Conservation (phyloP, 1,140 invertebrate species). For the Macrocentrus cingulum region DNA sequence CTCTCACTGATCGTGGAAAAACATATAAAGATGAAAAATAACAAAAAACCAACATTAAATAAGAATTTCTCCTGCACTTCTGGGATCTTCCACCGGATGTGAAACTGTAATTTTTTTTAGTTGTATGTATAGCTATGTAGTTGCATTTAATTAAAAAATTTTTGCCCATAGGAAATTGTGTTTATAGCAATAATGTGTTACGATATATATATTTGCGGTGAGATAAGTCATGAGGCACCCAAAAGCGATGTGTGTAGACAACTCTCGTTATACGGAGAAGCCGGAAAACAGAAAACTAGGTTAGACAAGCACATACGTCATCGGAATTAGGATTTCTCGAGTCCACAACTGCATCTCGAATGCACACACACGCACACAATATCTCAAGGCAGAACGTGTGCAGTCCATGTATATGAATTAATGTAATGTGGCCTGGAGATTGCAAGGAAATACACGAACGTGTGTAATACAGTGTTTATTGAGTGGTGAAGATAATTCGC, state of each 20-base stretch:
- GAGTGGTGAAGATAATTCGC: conserved; percentile 18
- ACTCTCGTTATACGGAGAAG: conserved; percentile 52
- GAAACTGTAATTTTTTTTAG: no score
- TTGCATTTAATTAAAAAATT: no score
- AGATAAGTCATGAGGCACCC: conserved; percentile 1
- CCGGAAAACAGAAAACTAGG: conserved; percentile 56
- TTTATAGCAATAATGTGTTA: neutral
- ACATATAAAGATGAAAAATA: no score
- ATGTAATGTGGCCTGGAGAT: conserved; percentile 44
- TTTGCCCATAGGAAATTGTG: no score
- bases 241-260: conserved; percentile 37
- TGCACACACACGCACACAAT: conserved; percentile 37
- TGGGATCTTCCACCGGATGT: no score
- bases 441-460: conserved; percentile 41
- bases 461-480: conserved; percentile 26
- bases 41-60: no score
- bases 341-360: conserved; percentile 52
- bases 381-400: conserved; percentile 38
- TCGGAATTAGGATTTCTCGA: conserved; percentile 50
- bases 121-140: no score
- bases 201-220: no score
- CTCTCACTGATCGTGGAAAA: no score
- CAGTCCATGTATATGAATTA: conserved; percentile 40
- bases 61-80: no score
- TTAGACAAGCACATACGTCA: conserved; percentile 55